A percentile compares a stretch with the other conserved stretches of the same genome.
phyloP scores from a whole-genome alignment of 2,113 vertebrate genomes.

The Mola mola region DNA sequence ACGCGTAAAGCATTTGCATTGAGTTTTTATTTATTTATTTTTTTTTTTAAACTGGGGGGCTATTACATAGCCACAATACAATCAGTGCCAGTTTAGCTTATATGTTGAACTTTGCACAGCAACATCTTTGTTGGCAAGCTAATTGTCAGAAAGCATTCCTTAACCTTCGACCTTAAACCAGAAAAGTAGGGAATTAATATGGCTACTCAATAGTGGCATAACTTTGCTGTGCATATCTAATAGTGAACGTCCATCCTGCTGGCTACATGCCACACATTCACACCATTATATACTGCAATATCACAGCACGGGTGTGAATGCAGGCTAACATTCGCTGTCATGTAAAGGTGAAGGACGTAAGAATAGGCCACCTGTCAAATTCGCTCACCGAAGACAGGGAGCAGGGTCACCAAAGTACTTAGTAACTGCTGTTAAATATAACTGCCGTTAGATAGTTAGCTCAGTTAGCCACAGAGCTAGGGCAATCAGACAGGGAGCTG shows the following conservation, averaged over 20 bases:
- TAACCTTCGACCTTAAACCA: too few relatives aligned
- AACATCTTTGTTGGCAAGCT: too few relatives aligned
- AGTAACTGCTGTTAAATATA: too few relatives aligned
- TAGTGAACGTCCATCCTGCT: slow-evolving; percentile 14
- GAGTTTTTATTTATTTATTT: not conserved
- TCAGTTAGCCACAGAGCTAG: too few relatives aligned
- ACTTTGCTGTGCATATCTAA: slow-evolving; percentile 19
- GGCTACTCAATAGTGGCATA: not conserved
- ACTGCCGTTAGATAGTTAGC: too few relatives aligned
- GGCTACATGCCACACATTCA: slow-evolving; percentile 10
- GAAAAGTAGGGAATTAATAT: too few relatives aligned
- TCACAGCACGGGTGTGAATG: slow-evolving; percentile 13
- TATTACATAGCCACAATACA: too few relatives aligned
- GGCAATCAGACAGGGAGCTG: too few relatives aligned
- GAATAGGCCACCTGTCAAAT: not conserved
- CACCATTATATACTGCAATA: slow-evolving; percentile 25
- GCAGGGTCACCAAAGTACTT: not conserved
- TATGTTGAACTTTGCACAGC: too few relatives aligned
- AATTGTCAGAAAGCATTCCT: too few relatives aligned
- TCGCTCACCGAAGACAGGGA: not conserved
- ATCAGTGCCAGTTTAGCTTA: too few relatives aligned
- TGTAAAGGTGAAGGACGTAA: not conserved
- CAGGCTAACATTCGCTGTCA: slow-evolving; percentile 1
- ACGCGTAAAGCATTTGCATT: slow-evolving; percentile 2
- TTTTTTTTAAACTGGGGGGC: not conserved